Percentiles rank a stretch among this genome's conserved stretches.
Evolutionary conservation across 2,888 invertebrate genomes (phyloP).

Genomic region (Meghimatium bilineatum): DNA sequence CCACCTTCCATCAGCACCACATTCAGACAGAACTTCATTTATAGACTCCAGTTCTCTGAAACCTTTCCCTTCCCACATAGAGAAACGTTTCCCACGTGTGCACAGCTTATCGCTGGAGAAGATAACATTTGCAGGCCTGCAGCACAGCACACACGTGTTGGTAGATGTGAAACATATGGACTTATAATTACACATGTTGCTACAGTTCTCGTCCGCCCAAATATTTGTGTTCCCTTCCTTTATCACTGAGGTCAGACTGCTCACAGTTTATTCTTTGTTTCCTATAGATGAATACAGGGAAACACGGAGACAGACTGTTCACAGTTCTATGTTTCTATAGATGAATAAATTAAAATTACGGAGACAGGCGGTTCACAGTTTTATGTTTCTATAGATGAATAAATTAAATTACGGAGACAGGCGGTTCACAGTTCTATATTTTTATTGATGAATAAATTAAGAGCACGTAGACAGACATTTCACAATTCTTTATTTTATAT

Average conservation of each 20-base stretch:
- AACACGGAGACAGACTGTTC: too few relatives aligned
- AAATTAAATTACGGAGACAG: too few relatives aligned
- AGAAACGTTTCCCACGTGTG: not conserved
- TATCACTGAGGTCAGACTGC: not conserved
- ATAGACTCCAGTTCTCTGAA: not conserved
- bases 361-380: too few relatives aligned
- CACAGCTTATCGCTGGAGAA: slow-evolving; percentile 24
- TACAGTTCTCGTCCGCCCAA: not conserved
- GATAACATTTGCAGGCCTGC: slow-evolving; percentile 17
- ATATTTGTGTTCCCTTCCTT: not conserved
- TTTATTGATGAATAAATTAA: too few relatives aligned
- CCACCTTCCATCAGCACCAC: not conserved
- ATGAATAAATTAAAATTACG: too few relatives aligned
- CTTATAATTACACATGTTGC: slow-evolving; percentile 27
- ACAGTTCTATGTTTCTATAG: too few relatives aligned
- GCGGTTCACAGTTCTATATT: too few relatives aligned
- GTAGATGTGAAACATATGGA: slow-evolving; percentile 8
- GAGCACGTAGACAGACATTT: too few relatives aligned
- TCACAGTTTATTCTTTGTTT: not conserved
- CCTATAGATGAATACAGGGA: too few relatives aligned
- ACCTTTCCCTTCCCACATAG: not conserved
- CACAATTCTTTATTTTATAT: too few relatives aligned
- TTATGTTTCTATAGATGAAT: too few relatives aligned
- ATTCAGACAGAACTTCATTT: slow-evolving; percentile 4
- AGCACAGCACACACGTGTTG: slow-evolving; percentile 17